Evolutionary conservation across 1,140 invertebrate genomes (phyloP), one percentile per base, ranked within the genome.

Genomic region (Drosophila bocqueti): DNA sequence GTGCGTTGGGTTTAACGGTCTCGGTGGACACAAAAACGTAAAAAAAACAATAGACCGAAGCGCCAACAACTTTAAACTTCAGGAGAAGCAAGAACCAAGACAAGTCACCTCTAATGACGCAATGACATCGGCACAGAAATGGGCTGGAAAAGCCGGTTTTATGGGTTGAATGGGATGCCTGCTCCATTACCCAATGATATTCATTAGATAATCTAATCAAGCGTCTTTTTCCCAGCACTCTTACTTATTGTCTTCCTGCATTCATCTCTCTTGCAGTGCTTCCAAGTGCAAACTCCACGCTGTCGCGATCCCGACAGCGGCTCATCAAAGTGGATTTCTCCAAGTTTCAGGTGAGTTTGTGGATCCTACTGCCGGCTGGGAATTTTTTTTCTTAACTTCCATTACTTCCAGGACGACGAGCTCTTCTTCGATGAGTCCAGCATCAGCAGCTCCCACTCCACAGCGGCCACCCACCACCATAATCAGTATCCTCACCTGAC

Each of bases 241-340:
- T 87, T 47, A 65, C 29, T 79, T 49, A 83, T 72, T 63, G 71
- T 52, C 36, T 59, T 69, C 46, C 42, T 18, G 45, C 57, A 24
- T 42, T 66, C 69, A 26, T 63, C 54, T 58, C 61, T 52, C 50
- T 81, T 83, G 29, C 72, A 93, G 92, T 93, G 90, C 92, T 93
- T 92, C 92, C 89, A 86, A 60, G 74, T 79, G 66, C 91, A 57
- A 80, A 85, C 60, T 66, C 91, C 68, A 77, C 89, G 58, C 45
- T 91, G 80, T 76, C 91, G 63, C 92, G 92, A 59, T 91, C 92
- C 50, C 78, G 91, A 46, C 87, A 95, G 78, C 93, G 95, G 65
- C 94, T 96, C 79, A 96, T 96, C 92, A 95, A 95, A 94, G 95
- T 96, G 55, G 95, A 96, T 93, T 95, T 95, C 91, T 95, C 95